Base-by-base conservation (phyloP, 2,797 vertebrate species). In the Enteromius treurensis region DNA sequence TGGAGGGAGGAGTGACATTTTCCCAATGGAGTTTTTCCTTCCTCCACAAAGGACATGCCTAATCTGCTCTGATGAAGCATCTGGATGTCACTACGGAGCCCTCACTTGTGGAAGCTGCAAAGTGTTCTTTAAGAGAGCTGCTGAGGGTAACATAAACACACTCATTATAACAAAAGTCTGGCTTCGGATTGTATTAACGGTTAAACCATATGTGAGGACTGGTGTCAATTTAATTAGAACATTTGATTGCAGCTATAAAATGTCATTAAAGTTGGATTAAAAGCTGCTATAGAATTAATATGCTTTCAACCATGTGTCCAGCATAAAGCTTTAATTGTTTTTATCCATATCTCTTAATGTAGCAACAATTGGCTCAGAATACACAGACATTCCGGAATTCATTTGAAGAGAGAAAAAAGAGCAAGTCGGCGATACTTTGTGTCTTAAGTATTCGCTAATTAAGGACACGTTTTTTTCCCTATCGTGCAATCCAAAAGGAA, bases 101-200 rank as follows among this genome's bases (percentile, higher is more conserved):
- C 96, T 99, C 87, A 99, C 98, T 14, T 99, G 98, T 49, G 98
- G 98, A 81, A 99, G 98, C 95, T 99, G 98, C 94, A 99, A 99
- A 88, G 98, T 99, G 85, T 99, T 99, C 94, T 99, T 99, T 93
- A 99, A 99, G 92, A 94, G 98, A 90, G 98, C 98, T 0, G 97
- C 98, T 75, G 98, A 99, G 97, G 98, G 98, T 99, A 95, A 92
- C n/a, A 79, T 6, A 80, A 32, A 79, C 29, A 75, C 60, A 62
- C 60, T 21, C 26, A 78, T 78, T 68, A 76, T 68, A 55, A 69
- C 62, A 42, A 40, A 55, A 82, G 26, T 70, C 53, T 34, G 19
- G 10, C 74, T 17, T 47, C 58, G 49, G 23, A 67, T n/a, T 17
- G 14, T 7, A 62, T 47, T 83, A 62, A 32, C 0, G 2, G 81